phyloP scores from a whole-genome alignment of 1,140 invertebrate genomes.

The Pemphigus obesinymphae region DNA sequence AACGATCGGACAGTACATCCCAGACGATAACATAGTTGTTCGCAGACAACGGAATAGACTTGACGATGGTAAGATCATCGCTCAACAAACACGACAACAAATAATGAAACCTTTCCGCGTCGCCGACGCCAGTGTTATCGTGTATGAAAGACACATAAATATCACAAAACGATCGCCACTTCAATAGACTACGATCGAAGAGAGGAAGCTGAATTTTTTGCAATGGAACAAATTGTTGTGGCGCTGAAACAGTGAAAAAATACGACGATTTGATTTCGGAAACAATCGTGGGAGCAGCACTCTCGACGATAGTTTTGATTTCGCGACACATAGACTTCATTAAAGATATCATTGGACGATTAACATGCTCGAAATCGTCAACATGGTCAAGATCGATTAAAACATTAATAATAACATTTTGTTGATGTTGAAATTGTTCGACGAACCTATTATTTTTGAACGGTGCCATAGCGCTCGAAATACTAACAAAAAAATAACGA shows the following conservation, averaged over 20 bases:
- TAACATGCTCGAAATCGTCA: not conserved
- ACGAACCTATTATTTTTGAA: not conserved
- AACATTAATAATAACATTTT: not conserved
- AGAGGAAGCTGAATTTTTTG: not conserved
- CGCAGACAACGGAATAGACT: not conserved
- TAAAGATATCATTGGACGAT: not conserved
- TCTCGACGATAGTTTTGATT: not conserved
- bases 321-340: not conserved
- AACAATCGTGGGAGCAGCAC: not conserved
- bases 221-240: not conserved
- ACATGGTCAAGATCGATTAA: not conserved
- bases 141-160: too few relatives aligned
- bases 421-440: not conserved
- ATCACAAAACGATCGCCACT: not conserved
- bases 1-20: not conserved
- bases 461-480: too few relatives aligned
- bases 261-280: not conserved
- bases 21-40: not conserved
- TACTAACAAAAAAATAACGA: too few relatives aligned
- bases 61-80: not conserved
- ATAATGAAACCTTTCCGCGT: not conserved
- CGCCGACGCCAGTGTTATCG: not conserved
- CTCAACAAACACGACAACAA: not conserved
- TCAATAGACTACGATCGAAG: not conserved
- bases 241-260: not conserved